These are phyloP conservation scores for Australoheros scitulus DNA, from an alignment of 2,113 vertebrate genomes.

Conservation along the genomic window DNA sequence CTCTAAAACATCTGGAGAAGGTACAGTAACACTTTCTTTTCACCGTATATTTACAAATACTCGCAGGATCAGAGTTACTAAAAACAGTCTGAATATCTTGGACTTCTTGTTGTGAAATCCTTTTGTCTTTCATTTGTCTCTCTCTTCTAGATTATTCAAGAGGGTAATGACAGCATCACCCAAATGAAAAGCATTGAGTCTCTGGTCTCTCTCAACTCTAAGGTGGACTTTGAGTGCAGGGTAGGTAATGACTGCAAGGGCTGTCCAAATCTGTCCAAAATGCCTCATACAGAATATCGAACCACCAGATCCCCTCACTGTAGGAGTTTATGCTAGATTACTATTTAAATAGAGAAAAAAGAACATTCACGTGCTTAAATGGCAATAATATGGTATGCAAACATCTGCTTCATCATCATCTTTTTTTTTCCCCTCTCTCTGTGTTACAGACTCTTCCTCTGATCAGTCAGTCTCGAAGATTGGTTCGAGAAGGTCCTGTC, in stretches of 20 bases:
- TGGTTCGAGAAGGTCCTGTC: slow-evolving; percentile 88
- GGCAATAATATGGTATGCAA: not conserved
- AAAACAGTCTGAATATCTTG: not conserved
- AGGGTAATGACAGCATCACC: slow-evolving; percentile 93
- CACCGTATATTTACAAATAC: not conserved
- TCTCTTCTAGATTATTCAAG: slow-evolving; percentile 87
- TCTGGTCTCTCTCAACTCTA: slow-evolving; percentile 91
- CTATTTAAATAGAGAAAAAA: not conserved
- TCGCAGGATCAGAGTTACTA: not conserved
- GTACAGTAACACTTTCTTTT: slow-evolving; percentile 65
- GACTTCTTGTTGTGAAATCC: not conserved
- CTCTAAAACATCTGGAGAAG: slow-evolving; percentile 89
- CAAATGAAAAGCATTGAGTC: slow-evolving; percentile 96
- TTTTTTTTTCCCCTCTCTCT: not conserved
- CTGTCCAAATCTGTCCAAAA: not conserved
- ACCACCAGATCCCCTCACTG: not conserved
- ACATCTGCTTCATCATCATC: not conserved
- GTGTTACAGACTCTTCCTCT: slow-evolving; percentile 89
- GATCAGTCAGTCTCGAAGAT: slow-evolving; percentile 91
- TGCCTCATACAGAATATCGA: not conserved
- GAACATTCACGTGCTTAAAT: not conserved
- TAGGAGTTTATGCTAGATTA: not conserved
- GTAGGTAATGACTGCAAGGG: slow-evolving; percentile 71
- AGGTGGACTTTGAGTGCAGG: slow-evolving; percentile 95
- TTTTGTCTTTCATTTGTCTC: not conserved